Evolutionary conservation across 2,888 invertebrate species (phyloP).

Genomic region (Autographa pulchrina): DNA sequence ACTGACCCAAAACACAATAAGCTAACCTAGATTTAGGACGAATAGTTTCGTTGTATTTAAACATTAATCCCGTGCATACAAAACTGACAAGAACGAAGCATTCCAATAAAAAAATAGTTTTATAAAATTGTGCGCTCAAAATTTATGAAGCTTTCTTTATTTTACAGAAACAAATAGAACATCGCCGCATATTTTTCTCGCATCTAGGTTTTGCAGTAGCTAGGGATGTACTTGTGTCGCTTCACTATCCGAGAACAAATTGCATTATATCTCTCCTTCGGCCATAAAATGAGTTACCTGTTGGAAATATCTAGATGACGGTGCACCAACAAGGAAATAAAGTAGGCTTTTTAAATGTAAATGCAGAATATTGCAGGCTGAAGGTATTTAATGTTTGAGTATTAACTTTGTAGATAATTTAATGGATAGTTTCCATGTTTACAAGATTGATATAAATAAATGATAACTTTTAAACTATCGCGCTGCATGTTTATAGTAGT

Average conservation of each 20-base stretch:
- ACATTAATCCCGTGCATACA: background rate
- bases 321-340: constrained; percentile 6
- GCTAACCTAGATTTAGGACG: no score
- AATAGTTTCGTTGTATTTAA: background rate
- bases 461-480: no score
- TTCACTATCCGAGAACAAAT: constrained; percentile 5
- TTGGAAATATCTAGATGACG: background rate
- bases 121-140: background rate
- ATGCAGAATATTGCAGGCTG: background rate
- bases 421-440: no score
- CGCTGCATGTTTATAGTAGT: no score
- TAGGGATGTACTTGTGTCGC: background rate
- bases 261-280: constrained; percentile 7
- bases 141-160: background rate
- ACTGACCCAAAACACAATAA: no score
- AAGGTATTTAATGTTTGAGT: no score
- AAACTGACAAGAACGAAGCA: background rate
- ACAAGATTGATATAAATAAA: no score
- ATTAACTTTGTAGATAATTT: no score
- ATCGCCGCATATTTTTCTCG: background rate
- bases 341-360: background rate
- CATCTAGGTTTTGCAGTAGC: background rate
- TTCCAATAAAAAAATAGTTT: background rate
- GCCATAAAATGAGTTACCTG: constrained; percentile 2
- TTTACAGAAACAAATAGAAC: background rate